Conservation (phyloP, 1,140 invertebrate genomes). For the Phymorhynchus buccinoides region DNA sequence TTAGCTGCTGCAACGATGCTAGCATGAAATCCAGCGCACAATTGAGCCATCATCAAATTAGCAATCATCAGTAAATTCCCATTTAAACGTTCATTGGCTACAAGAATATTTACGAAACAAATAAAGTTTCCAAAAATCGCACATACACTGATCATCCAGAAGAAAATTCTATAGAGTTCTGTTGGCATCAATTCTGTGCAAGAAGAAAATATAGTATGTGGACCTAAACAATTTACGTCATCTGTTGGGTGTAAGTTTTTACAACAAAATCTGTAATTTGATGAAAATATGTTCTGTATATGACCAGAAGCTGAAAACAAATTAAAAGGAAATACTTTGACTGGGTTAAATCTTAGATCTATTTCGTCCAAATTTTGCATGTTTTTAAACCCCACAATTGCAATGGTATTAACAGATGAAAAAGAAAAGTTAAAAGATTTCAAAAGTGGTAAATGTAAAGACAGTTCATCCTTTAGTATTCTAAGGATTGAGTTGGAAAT, state of each 20-base stretch:
- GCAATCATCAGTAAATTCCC: too few relatives aligned
- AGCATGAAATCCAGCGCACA: too few relatives aligned
- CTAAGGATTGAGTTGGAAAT: not conserved
- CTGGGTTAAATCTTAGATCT: not conserved
- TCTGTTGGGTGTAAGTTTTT: slow-evolving; percentile 25
- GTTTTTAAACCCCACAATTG: too few relatives aligned
- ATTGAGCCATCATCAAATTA: too few relatives aligned
- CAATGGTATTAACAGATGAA: not conserved
- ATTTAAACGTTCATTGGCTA: too few relatives aligned
- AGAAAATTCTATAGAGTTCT: not conserved
- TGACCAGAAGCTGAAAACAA: too few relatives aligned
- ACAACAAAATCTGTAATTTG: slow-evolving; percentile 42
- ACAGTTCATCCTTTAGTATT: not conserved
- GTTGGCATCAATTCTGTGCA: slow-evolving; percentile 54
- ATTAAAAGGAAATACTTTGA: not conserved
- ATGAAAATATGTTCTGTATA: slow-evolving; percentile 39
- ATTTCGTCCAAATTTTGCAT: not conserved
- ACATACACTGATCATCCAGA: slow-evolving; percentile 58
- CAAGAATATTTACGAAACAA: too few relatives aligned
- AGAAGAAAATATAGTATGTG: slow-evolving; percentile 51
- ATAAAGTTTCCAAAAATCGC: slow-evolving; percentile 50
- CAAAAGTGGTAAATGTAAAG: not conserved
- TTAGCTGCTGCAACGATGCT: too few relatives aligned
- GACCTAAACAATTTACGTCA: slow-evolving; percentile 49
- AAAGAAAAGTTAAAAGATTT: not conserved